These are phyloP conservation scores for Microplitis demolitor DNA, from an alignment of 1,140 invertebrate species.

Conservation along the genomic window DNA sequence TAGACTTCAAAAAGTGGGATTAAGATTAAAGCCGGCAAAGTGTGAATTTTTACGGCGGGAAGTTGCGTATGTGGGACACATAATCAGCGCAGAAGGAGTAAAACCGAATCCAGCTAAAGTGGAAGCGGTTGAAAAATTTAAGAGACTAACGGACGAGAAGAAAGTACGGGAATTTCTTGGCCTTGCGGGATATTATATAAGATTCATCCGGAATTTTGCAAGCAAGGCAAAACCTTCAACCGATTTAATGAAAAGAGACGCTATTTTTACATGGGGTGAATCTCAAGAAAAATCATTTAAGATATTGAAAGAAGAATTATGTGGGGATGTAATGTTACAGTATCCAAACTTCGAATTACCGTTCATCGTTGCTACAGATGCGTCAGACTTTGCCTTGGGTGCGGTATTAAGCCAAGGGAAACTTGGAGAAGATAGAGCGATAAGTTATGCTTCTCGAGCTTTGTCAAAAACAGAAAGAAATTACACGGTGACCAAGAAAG, in stretches of 20 bases:
- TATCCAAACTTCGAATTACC: slow-evolving; percentile 36
- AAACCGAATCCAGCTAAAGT: background rate
- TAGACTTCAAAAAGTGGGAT: background rate
- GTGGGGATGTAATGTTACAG: slow-evolving; percentile 24
- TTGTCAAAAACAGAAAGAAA: background rate
- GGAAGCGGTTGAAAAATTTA: background rate
- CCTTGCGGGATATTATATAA: slow-evolving; percentile 3
- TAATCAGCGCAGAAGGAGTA: background rate
- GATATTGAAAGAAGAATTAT: slow-evolving; percentile 17
- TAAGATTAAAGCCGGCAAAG: background rate
- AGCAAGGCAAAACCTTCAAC: background rate
- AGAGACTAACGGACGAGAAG: background rate
- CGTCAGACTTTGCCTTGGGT: slow-evolving; percentile 28
- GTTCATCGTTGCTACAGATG: slow-evolving; percentile 36
- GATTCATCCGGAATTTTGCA: slow-evolving; percentile 11
- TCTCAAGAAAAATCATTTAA: background rate
- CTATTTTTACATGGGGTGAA: background rate
- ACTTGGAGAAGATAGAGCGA: slow-evolving; percentile 31
- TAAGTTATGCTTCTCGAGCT: slow-evolving; percentile 27
- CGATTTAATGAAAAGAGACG: background rate
- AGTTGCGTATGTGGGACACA: background rate
- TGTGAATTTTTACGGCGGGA: slow-evolving; percentile 2
- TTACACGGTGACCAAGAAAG: slow-evolving; percentile 37
- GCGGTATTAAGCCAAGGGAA: slow-evolving; percentile 31
- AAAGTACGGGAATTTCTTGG: background rate